These are phyloP conservation scores for Danio tinwini DNA, from an alignment of 2,797 vertebrate species.

Conservation along the genomic window DNA sequence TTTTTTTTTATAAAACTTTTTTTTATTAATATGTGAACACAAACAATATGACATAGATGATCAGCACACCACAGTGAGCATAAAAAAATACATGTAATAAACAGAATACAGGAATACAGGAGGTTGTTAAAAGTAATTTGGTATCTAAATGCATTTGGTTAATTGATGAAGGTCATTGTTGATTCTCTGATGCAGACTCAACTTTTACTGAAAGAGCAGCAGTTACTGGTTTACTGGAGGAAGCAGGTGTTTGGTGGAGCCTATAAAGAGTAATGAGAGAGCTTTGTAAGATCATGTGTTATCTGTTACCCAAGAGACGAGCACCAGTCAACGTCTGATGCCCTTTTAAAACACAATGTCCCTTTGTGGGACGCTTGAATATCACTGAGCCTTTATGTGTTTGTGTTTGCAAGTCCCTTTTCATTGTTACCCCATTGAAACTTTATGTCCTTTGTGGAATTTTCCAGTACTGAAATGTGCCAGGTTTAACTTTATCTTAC, in stretches of 20 bases:
- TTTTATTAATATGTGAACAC: too few species aligned
- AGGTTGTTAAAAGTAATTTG: background rate
- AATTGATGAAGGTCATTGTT: background rate
- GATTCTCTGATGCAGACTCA: background rate
- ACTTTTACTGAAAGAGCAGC: background rate
- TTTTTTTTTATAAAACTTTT: too few species aligned
- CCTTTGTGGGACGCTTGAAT: conserved; percentile 33
- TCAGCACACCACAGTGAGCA: too few species aligned
- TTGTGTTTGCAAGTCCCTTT: conserved; percentile 9
- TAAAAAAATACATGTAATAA: too few species aligned
- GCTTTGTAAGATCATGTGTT: conserved; percentile 10
- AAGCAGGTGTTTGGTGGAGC: conserved; percentile 40
- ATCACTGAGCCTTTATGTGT: conserved; percentile 21
- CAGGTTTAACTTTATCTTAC: background rate
- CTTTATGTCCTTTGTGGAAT: conserved; percentile 18
- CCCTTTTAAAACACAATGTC: conserved; percentile 45
- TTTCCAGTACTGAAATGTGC: background rate
- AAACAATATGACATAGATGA: too few species aligned
- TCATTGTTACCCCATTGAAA: conserved; percentile 19
- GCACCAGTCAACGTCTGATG: background rate
- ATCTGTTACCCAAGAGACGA: conserved; percentile 34
- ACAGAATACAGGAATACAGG: too few species aligned
- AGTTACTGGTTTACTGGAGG: background rate
- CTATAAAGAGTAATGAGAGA: conserved; percentile 23
- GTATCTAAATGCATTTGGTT: background rate